Conservation (phyloP, 2,113 vertebrate genomes). For the Forbesichthys agassizii region DNA sequence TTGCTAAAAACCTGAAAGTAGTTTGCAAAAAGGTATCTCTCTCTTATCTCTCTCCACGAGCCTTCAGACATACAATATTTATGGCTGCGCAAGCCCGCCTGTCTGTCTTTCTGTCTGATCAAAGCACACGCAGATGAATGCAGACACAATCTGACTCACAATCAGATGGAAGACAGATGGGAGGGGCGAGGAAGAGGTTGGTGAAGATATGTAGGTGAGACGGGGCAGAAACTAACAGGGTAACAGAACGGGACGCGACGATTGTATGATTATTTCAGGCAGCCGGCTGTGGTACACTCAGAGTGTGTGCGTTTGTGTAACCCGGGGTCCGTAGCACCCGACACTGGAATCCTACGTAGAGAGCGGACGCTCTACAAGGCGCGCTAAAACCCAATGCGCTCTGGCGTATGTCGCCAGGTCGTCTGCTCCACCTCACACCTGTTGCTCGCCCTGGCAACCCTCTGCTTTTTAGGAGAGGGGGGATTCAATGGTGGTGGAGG, state of each 20-base stretch:
- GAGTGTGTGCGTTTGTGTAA: slow-evolving; percentile 12
- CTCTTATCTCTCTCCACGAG: slow-evolving; percentile 45
- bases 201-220: background rate
- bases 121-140: slow-evolving; percentile 43
- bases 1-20: slow-evolving; percentile 46
- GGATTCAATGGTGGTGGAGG: no score
- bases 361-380: no score
- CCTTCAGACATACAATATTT: slow-evolving; percentile 24
- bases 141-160: background rate
- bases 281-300: background rate
- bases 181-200: background rate
- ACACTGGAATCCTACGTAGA: no score
- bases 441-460: background rate
- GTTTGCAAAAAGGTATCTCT: slow-evolving; percentile 25
- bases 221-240: slow-evolving; percentile 1
- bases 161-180: background rate
- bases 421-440: background rate
- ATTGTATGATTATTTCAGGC: no score
- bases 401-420: no score
- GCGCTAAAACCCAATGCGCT: no score
- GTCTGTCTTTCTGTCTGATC: slow-evolving; percentile 25
- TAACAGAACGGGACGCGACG: slow-evolving; percentile 6
- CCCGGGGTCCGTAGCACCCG: no score
- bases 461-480: no score
- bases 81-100: slow-evolving; percentile 33